Evolutionary conservation across 2,113 vertebrate species (phyloP), one percentile per base, ranked within the genome.

Genomic region (Pantherophis guttatus): DNA sequence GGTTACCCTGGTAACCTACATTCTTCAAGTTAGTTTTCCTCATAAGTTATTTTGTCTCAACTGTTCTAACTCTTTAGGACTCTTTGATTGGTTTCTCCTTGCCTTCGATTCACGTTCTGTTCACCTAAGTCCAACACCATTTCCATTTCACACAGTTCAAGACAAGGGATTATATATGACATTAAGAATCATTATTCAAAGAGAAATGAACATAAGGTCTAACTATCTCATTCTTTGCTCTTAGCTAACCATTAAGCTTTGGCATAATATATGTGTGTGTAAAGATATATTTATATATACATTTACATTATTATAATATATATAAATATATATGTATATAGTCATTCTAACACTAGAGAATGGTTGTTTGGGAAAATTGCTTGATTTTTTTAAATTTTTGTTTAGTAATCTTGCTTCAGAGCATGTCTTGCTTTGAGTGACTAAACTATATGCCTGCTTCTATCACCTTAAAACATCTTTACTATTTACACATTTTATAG

Each of bases 391-490:
- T 98, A 15, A 53, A 33, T 8, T 87, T 86, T 59, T 90, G 5
- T 92, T 93, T 90, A 86, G 57, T 87, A 90, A 98, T 98, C 98
- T 98, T 97, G 98, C 98, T 98, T 98, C 97, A 97, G 96, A 99
- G 99, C 99, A 99, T 99, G 99, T 98, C 97, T 98, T 98, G 98
- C 98, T 99, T 99, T 98, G 98, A 99, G 98, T 98, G 98, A 98
- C 98, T 98, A 98, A 98, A 98, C 98, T 98, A 97, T 98, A 97
- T 98, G 98, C 98, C 98, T 98, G 98, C 98, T 97, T 98, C 93
- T 96, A 92, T 97, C 97, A 96, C 97, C 95, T 93, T 97, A 94
- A 89, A 95, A 97, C 98, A 98, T 98, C 98, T 98, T 98, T 97
- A 97, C 97, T 98, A 97, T 97, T 97, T 98, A 98, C 96, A 97